Conservation (phyloP, 2,888 invertebrate genomes). For the Dinocampus coccinellae region DNA sequence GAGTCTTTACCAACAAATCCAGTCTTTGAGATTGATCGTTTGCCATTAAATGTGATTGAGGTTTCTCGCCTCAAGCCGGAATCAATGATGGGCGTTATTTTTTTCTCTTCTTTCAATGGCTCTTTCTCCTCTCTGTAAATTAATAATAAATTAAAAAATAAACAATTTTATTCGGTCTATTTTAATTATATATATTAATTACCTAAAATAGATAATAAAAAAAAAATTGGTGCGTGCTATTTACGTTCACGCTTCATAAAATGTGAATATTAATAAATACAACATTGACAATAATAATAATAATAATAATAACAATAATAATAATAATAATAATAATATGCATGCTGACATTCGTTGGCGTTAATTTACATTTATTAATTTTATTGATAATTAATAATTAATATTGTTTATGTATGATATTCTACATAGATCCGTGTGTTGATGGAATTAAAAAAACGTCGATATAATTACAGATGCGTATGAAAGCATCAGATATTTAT, state of each 20-base stretch:
- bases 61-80: constrained; percentile 82
- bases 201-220: background rate
- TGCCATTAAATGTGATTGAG: constrained; percentile 86
- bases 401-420: background rate
- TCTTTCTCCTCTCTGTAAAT: constrained; percentile 83
- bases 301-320: no score
- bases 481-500: constrained; percentile 35
- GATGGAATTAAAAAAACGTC: background rate
- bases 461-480: constrained; percentile 9
- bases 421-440: background rate
- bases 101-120: constrained; percentile 79
- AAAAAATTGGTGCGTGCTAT: constrained; percentile 9
- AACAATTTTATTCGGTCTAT: no score
- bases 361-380: background rate
- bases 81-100: constrained; percentile 71
- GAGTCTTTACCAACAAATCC: constrained; percentile 92
- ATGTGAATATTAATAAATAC: constrained; percentile 11
- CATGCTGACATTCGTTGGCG: constrained; percentile 44
- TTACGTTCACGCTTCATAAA: constrained; percentile 13
- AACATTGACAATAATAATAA: constrained; percentile 41
- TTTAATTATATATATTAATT: background rate
- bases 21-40: constrained; percentile 85
- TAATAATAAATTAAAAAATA: constrained; percentile 14
- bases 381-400: constrained; percentile 6
- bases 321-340: constrained; percentile 16